These are phyloP conservation scores for Palythoa grandiflora DNA, from an alignment of 92 coral and sea anemone species.

Conservation along the genomic window DNA sequence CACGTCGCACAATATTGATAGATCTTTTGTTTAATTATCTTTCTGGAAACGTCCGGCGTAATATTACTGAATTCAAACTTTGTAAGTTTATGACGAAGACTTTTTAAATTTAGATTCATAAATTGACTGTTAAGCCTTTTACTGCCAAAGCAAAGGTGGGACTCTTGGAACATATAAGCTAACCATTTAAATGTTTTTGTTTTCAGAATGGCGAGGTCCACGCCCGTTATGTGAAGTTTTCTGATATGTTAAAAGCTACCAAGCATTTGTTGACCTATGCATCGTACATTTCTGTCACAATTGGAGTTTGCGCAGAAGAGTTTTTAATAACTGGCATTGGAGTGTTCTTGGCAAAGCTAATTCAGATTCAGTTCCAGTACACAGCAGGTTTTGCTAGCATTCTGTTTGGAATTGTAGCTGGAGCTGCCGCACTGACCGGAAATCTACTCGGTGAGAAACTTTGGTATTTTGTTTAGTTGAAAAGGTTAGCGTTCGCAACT, in stretches of 20 bases:
- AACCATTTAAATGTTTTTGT: neutral
- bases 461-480: no score
- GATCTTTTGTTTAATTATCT: no score
- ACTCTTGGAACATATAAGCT: no score
- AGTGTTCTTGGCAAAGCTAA: constrained; percentile 84
- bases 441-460: constrained; percentile 74
- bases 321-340: constrained; percentile 58
- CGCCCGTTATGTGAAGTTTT: neutral
- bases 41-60: no score
- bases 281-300: constrained; percentile 70
- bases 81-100: no score
- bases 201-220: neutral
- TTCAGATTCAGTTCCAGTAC: constrained; percentile 70
- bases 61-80: no score
- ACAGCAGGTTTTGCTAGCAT: constrained; percentile 66
- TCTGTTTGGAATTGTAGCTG: constrained; percentile 66
- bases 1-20: no score
- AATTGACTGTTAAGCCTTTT: no score
- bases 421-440: constrained; percentile 71
- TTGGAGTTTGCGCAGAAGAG: constrained; percentile 71
- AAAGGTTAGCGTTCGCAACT: no score
- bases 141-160: no score
- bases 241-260: constrained; percentile 80
- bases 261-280: constrained; percentile 60
- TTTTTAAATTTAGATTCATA: no score